phyloP scores from a whole-genome alignment of 2,113 vertebrate species.

The Scomber colias region DNA sequence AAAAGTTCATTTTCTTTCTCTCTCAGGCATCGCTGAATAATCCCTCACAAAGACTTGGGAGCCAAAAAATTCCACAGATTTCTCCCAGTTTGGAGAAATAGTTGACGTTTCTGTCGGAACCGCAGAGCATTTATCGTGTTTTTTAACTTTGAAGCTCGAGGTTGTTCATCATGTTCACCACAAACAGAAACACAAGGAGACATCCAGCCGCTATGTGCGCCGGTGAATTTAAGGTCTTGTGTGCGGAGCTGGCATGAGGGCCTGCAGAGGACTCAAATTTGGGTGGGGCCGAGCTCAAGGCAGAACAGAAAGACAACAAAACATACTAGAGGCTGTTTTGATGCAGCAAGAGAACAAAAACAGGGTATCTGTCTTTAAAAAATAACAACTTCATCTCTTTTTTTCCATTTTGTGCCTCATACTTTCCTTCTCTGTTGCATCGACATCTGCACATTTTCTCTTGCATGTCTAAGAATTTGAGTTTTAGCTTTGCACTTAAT shows the following conservation, averaged over 20 bases:
- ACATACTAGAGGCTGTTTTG: background rate
- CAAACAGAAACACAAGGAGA: slow-evolving; percentile 20
- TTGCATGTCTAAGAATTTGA: background rate
- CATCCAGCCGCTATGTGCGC: slow-evolving; percentile 8
- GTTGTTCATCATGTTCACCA: background rate
- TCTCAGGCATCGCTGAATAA: background rate
- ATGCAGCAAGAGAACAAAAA: background rate
- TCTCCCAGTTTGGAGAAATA: slow-evolving; percentile 37
- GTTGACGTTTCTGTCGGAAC: slow-evolving; percentile 26
- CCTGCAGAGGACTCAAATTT: slow-evolving; percentile 20
- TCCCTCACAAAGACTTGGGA: background rate
- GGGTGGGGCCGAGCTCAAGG: slow-evolving; percentile 28
- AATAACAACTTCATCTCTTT: background rate
- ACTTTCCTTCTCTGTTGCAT: background rate
- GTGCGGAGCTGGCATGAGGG: slow-evolving; percentile 44
- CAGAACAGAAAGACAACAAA: background rate
- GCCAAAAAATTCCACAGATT: slow-evolving; percentile 45
- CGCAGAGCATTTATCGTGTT: slow-evolving; percentile 18
- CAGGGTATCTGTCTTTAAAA: background rate
- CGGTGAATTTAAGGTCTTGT: slow-evolving; percentile 6
- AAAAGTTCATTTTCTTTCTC: background rate
- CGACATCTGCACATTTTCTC: background rate
- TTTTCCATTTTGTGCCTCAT: background rate
- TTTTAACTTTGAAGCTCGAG: background rate
- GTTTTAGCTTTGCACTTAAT: too few relatives aligned